Base-by-base conservation (phyloP, 2,888 invertebrate species). In the Mechanitis mazaeus region DNA sequence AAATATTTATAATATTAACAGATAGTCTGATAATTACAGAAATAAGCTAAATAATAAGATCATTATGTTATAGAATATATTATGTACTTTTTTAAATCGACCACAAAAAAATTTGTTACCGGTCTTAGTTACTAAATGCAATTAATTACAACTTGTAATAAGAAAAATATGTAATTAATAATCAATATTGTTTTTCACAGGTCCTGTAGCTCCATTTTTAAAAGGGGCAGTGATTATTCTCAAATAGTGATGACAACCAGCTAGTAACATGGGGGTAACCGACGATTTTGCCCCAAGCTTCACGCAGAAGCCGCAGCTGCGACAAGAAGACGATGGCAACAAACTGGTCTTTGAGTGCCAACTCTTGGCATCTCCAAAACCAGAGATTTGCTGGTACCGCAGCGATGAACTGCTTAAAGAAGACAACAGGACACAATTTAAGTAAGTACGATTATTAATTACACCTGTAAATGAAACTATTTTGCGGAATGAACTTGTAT, bases 231-330 rank as follows among this genome's bases (percentile, higher is more conserved):
- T 69, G 67, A 68, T 61, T 63, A 60, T 57, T 76, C 70, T 74
- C 78, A 76, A 77, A 76, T 86, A 74, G 88, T 86, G 79, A 89
- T 89, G 89, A 77, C 79, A 80, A 73, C 75, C 78, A 84, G 79
- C 71, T 89, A 88, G 83, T 78, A 74, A 71, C 55, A 95, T 95
- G 95, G 95, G 95, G 93, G 94, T 95, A 91, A 93, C 94, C 84
- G 97, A 97, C 90, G 97, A 97, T 91, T 95, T 97, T 92, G 97
- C 98, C 91, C 98, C 98, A 88, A 98, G 97, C 93, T 98, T 98
- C 93, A 97, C 97, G 74, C 97, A 98, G 92, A 98, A 98, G 94
- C 98, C 98, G 71, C 96, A 97, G 88, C 93, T 98, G 77, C 93
- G 97, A 73, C 98, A 98, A 87, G 98, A 98, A 85, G 97, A 97